Conservation (phyloP, 2,797 vertebrate species). For the Vespertilio murinus region DNA sequence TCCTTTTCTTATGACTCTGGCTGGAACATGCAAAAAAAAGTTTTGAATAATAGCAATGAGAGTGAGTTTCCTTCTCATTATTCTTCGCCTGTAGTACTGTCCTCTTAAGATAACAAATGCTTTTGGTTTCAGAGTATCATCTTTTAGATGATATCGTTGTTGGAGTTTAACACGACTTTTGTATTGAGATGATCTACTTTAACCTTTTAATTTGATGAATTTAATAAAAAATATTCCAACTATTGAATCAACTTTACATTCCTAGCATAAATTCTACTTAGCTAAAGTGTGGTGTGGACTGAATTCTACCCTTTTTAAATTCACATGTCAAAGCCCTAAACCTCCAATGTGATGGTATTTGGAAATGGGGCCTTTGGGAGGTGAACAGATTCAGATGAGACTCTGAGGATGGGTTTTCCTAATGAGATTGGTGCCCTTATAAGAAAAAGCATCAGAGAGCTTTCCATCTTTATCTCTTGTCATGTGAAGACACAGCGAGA, state of each 20-base stretch:
- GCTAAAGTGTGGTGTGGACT: background rate
- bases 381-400: background rate
- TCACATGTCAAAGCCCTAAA: background rate
- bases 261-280: background rate
- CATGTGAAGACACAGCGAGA: background rate
- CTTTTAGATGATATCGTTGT: slow-evolving; percentile 13
- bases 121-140: background rate
- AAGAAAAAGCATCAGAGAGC: background rate
- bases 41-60: background rate
- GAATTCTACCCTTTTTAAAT: background rate
- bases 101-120: background rate
- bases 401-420: background rate
- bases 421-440: background rate
- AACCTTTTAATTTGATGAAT: slow-evolving; percentile 46
- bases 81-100: background rate
- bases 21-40: background rate
- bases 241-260: slow-evolving; percentile 5
- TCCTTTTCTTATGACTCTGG: slow-evolving; percentile 51
- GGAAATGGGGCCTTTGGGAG: background rate
- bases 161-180: background rate
- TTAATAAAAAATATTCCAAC: slow-evolving; percentile 21
- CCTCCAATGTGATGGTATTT: background rate
- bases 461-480: background rate
- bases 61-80: background rate
- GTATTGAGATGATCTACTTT: background rate